These are phyloP conservation scores for Siphamia tubifer DNA, from an alignment of 2,113 vertebrate genomes.

Conservation along the genomic window DNA sequence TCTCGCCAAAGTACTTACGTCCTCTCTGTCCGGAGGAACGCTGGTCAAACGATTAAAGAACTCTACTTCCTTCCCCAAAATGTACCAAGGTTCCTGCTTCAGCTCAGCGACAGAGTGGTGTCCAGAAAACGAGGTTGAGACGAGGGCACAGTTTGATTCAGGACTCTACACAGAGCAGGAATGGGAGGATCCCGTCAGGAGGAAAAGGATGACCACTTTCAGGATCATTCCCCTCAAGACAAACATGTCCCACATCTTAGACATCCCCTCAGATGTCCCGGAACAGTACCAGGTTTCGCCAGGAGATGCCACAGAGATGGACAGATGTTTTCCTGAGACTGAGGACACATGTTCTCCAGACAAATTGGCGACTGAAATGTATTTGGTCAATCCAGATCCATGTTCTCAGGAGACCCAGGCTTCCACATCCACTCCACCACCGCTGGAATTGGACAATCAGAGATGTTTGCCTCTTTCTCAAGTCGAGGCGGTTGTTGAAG, in stretches of 20 bases:
- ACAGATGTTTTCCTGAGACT: background rate
- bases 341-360: background rate
- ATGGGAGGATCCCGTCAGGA: slow-evolving; percentile 84
- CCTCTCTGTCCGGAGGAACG: slow-evolving; percentile 40
- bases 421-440: background rate
- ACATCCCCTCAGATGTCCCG: slow-evolving; percentile 3
- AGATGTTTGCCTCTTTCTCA: background rate
- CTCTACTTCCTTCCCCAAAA: slow-evolving; percentile 18
- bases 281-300: background rate
- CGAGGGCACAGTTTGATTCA: background rate
- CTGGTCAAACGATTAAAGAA: slow-evolving; percentile 38
- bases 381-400: background rate
- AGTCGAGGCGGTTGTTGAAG: background rate
- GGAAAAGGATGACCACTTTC: slow-evolving; percentile 89
- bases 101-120: background rate
- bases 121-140: background rate
- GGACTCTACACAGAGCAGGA: slow-evolving; percentile 53
- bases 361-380: background rate
- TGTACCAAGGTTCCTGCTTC: background rate
- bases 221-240: slow-evolving; percentile 87
- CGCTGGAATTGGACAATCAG: background rate
- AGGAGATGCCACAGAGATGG: background rate
- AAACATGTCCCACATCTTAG: slow-evolving; percentile 60
- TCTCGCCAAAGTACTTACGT: slow-evolving; percentile 61
- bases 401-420: background rate